These are phyloP conservation scores for Passer domesticus DNA, from an alignment of 2,113 vertebrate species.

Conservation along the genomic window DNA sequence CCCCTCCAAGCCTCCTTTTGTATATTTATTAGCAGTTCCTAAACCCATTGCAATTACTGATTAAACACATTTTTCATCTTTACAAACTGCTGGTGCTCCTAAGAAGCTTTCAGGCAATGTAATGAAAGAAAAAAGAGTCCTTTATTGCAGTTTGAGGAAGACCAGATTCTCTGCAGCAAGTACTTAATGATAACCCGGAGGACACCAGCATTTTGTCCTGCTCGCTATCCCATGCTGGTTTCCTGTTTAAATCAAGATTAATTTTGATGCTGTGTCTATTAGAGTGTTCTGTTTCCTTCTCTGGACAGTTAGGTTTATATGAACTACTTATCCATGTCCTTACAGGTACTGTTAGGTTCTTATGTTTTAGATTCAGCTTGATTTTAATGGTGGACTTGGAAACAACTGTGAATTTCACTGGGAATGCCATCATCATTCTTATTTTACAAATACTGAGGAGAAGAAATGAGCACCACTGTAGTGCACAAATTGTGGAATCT, in stretches of 20 bases:
- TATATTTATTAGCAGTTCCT: conserved; percentile 64
- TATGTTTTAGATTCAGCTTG: neutral
- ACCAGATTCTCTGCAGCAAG: conserved; percentile 14
- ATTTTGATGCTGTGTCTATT: neutral
- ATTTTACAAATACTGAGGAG: neutral
- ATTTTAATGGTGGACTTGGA: neutral
- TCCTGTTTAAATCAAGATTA: conserved; percentile 41
- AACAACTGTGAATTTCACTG: neutral
- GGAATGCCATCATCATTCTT: neutral
- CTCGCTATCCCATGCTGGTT: neutral
- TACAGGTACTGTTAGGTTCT: neutral
- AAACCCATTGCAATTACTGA: conserved; percentile 59
- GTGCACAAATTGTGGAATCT: neutral
- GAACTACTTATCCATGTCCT: neutral
- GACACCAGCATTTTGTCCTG: neutral
- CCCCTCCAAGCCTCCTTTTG: neutral
- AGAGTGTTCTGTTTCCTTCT: neutral
- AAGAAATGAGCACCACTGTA: neutral
- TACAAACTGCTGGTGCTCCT: conserved; percentile 50
- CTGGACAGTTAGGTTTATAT: neutral
- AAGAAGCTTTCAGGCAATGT: conserved; percentile 65
- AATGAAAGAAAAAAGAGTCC: conserved; percentile 54
- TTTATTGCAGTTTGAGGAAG: conserved; percentile 49
- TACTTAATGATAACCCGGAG: conserved; percentile 25
- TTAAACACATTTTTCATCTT: conserved; percentile 57